Conservation (phyloP, 2,888 invertebrate genomes). For the Cabera pusaria region DNA sequence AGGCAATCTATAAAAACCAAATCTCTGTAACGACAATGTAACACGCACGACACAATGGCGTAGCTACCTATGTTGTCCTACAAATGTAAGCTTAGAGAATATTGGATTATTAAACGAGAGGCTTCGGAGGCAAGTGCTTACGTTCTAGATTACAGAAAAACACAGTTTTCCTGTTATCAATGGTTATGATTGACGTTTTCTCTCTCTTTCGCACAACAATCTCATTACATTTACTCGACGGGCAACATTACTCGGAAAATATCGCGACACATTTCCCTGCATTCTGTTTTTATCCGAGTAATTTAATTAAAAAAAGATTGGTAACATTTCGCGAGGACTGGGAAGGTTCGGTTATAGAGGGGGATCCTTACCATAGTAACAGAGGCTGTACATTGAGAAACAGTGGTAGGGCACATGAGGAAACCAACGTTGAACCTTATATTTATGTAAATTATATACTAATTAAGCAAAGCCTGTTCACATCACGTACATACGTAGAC, state of each 20-base stretch:
- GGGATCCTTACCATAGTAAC: conserved; percentile 46
- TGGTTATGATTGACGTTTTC: conserved; percentile 18
- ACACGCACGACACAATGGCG: no score
- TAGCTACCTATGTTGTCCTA: no score
- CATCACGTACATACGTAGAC: no score
- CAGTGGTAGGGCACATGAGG: conserved; percentile 2
- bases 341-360: conserved; percentile 55
- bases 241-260: conserved; percentile 29
- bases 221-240: conserved; percentile 31
- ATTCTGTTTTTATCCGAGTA: conserved; percentile 38
- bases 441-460: no score
- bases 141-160: no score
- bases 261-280: conserved; percentile 36
- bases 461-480: no score
- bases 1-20: no score
- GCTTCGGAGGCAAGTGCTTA: no score
- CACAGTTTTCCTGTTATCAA: background rate
- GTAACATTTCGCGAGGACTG: conserved; percentile 44
- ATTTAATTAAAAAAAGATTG: conserved; percentile 62
- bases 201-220: conserved; percentile 28
- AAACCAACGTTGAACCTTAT: no score
- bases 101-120: no score
- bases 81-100: no score
- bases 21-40: no score
- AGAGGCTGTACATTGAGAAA: conserved; percentile 6